These are phyloP conservation scores for Heliconius sara DNA, from an alignment of 2,888 invertebrate species.

Conservation along the genomic window DNA sequence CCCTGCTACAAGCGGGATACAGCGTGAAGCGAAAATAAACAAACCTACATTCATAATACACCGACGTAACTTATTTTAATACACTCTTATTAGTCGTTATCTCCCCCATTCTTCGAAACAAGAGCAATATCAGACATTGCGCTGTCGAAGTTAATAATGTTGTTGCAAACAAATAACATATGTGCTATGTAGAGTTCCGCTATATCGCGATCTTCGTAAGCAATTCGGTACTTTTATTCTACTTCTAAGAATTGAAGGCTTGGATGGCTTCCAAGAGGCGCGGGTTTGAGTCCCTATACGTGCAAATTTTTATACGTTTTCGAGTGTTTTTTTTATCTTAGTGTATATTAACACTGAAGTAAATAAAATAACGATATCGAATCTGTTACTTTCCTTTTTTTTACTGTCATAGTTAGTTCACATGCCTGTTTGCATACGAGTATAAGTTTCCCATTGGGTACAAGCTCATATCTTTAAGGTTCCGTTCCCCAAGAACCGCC, in stretches of 20 bases:
- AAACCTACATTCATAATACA: not conserved
- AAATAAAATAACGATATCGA: not conserved
- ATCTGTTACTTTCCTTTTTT: not conserved
- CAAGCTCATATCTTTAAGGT: no score
- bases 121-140: conserved; percentile 26
- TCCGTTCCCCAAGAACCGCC: no score
- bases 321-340: no score
- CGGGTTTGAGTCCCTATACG: no score
- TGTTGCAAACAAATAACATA: conserved; percentile 19
- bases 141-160: conserved; percentile 32
- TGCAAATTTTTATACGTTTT: no score
- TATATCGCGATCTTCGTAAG: conserved; percentile 23
- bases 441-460: no score
- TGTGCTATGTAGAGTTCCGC: not conserved
- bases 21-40: not conserved
- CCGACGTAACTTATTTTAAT: not conserved
- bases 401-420: not conserved
- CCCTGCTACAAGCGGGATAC: not conserved
- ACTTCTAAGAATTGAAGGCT: not conserved
- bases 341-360: no score
- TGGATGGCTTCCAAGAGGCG: not conserved
- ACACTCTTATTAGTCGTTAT: conserved; percentile 3
- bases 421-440: not conserved
- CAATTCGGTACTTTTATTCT: conserved; percentile 8
- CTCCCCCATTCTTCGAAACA: conserved; percentile 25